Evolutionary conservation across 1,140 invertebrate genomes (phyloP).

Genomic region (Trachelipus rathkii): DNA sequence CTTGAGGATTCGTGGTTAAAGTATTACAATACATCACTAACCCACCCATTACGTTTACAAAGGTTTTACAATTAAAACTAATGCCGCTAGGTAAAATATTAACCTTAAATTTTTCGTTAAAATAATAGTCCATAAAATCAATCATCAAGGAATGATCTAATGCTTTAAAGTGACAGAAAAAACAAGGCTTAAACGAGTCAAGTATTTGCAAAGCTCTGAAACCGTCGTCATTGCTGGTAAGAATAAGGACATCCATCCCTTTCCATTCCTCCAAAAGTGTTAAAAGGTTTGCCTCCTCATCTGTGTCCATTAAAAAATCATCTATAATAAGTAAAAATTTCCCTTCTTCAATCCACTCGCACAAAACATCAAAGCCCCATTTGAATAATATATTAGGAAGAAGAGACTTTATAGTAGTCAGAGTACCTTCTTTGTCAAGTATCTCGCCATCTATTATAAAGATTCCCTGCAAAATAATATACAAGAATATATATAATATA

Average conservation of each 20-base stretch:
- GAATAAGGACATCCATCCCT: not conserved
- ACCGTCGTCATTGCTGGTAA: constrained; percentile 20
- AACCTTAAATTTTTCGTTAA: too few relatives aligned
- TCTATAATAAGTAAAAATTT: constrained; percentile 28
- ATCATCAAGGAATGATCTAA: not conserved
- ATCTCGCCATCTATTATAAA: constrained; percentile 17
- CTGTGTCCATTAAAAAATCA: constrained; percentile 20
- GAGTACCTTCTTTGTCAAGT: constrained; percentile 1
- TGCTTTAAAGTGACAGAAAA: not conserved
- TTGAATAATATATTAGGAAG: constrained; percentile 1
- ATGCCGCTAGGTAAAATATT: not conserved
- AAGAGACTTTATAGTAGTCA: constrained; percentile 14
- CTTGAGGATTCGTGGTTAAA: not conserved
- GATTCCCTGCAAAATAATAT: constrained; percentile 19
- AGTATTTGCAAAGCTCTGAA: not conserved
- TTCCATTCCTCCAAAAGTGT: constrained; percentile 26
- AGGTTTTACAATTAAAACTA: not conserved
- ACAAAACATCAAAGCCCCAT: not conserved
- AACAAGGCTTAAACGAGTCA: not conserved
- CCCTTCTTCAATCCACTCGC: constrained; percentile 26
- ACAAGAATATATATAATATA: too few relatives aligned
- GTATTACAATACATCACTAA: not conserved
- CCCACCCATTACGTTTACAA: not conserved
- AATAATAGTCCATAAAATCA: not conserved
- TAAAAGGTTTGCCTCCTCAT: not conserved